These are phyloP conservation scores for Drosophila kurseongensis DNA, from an alignment of 1,140 invertebrate species.

Conservation along the genomic window DNA sequence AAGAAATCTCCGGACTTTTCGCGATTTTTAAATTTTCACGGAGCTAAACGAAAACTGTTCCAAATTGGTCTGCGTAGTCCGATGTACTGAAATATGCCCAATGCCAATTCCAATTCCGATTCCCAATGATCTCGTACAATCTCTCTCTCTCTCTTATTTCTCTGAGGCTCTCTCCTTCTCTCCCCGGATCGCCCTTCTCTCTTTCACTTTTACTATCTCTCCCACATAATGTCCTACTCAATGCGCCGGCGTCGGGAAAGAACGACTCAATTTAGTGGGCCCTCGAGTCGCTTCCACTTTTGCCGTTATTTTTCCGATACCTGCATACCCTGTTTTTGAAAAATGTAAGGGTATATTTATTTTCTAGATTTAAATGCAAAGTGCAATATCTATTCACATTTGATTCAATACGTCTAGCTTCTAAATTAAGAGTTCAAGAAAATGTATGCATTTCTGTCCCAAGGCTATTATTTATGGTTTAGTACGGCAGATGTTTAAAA, in stretches of 20 bases:
- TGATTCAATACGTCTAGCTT: no score
- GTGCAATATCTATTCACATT: no score
- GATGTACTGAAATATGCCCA: constrained; percentile 48
- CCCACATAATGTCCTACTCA: constrained; percentile 64
- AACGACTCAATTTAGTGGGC: constrained; percentile 77
- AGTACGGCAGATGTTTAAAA: no score
- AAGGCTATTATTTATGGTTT: no score
- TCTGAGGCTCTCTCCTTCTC: constrained; percentile 16
- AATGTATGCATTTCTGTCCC: no score
- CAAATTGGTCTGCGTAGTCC: constrained; percentile 59
- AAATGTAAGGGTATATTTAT: no score
- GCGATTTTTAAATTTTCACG: constrained; percentile 52
- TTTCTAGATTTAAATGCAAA: no score
- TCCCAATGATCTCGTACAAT: constrained; percentile 30
- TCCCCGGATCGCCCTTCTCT: constrained; percentile 14
- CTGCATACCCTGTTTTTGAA: constrained; percentile 17
- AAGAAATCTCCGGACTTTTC: constrained; percentile 26
- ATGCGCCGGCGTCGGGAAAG: constrained; percentile 58
- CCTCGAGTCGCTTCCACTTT: constrained; percentile 46
- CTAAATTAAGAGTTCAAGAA: no score
- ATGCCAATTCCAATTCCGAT: constrained; percentile 45
- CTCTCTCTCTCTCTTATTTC: constrained; percentile 10
- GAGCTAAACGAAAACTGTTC: constrained; percentile 67
- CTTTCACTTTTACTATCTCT: constrained; percentile 9
- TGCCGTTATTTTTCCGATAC: constrained; percentile 68